phyloP scores from a whole-genome alignment of 1,140 invertebrate species.

The Heliconius congener region DNA sequence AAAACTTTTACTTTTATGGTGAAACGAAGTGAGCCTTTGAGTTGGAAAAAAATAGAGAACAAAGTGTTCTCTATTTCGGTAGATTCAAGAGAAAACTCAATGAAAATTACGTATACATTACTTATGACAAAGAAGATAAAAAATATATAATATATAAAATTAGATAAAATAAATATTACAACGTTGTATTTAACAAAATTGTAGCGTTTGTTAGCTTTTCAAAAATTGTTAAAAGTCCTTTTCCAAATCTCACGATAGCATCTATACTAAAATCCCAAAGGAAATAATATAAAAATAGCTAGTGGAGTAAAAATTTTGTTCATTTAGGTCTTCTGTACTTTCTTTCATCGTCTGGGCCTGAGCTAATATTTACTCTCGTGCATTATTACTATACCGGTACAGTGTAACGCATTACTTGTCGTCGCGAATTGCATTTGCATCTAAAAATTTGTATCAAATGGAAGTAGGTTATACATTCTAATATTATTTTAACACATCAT shows the following conservation, averaged over 20 bases:
- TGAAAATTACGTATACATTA: too few species aligned
- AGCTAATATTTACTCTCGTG: constrained; percentile 70
- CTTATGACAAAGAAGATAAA: too few species aligned
- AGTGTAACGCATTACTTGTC: constrained; percentile 53
- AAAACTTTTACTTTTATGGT: too few species aligned
- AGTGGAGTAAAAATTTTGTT: constrained; percentile 48
- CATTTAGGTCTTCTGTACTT: constrained; percentile 44
- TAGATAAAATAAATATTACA: too few species aligned
- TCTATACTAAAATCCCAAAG: constrained; percentile 3
- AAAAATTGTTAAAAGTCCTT: not conserved
- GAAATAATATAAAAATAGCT: constrained; percentile 16
- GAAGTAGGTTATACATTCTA: too few species aligned
- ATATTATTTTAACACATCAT: too few species aligned
- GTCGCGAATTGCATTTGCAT: not conserved
- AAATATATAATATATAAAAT: too few species aligned
- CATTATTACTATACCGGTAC: constrained; percentile 73
- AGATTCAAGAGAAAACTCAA: too few species aligned
- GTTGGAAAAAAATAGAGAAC: too few species aligned
- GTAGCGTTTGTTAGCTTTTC: not conserved
- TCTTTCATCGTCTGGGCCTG: constrained; percentile 61
- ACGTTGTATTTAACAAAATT: not conserved
- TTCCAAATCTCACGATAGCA: not conserved
- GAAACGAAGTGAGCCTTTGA: too few species aligned
- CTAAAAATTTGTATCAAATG: too few species aligned
- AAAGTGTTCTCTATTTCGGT: too few species aligned